phyloP scores from a whole-genome alignment of 2,113 vertebrate species.

The Urocolius indicus region DNA sequence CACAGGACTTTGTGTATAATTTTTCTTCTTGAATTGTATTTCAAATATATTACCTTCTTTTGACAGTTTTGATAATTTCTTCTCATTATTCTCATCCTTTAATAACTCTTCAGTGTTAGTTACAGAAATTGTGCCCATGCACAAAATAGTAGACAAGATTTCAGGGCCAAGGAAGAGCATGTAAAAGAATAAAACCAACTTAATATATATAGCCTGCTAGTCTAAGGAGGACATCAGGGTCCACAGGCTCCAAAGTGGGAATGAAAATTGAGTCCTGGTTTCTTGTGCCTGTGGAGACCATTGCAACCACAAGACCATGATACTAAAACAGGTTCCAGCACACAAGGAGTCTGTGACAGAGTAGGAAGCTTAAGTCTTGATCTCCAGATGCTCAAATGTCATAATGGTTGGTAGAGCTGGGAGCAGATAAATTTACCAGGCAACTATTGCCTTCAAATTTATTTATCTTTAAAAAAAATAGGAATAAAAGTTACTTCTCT shows the following conservation, averaged over 20 bases:
- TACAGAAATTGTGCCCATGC: background rate
- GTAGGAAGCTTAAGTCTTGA: background rate
- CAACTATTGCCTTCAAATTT: background rate
- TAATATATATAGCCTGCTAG: background rate
- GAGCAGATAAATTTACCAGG: background rate
- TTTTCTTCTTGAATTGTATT: background rate
- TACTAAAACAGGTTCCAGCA: background rate
- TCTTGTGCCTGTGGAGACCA: background rate
- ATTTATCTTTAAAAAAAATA: background rate
- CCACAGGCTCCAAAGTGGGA: background rate
- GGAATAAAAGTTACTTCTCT: background rate
- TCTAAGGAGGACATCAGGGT: background rate
- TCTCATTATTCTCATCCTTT: background rate
- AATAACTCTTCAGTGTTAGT: background rate
- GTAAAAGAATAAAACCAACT: background rate
- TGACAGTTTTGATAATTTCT: background rate
- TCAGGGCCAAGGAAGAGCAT: background rate
- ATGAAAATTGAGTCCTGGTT: background rate
- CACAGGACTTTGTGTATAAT: background rate
- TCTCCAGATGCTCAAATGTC: background rate
- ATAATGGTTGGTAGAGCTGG: background rate
- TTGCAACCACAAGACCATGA: background rate
- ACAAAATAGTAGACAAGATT: background rate
- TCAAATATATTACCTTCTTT: background rate
- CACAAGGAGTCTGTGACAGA: rapidly evolving